These are phyloP conservation scores for Leucophora obtusa DNA, from an alignment of 2,888 invertebrate genomes.

Conservation along the genomic window DNA sequence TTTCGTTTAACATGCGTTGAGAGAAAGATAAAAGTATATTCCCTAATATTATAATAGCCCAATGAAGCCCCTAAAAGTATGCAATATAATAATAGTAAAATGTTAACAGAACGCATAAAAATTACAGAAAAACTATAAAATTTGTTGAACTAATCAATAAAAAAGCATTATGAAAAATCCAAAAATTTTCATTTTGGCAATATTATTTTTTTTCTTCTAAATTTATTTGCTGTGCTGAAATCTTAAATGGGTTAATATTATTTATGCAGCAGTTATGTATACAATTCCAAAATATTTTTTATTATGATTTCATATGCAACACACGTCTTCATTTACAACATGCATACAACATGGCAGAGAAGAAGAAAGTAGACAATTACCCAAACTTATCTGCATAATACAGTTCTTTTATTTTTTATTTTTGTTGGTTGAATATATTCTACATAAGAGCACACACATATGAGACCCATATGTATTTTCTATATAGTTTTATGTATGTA, in stretches of 20 bases:
- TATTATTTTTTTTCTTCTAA: no score
- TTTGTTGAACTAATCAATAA: no score
- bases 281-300: background rate
- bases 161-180: no score
- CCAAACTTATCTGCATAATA: conserved; percentile 33
- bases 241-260: background rate
- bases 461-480: conserved; percentile 53
- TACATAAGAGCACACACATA: background rate
- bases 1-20: no score
- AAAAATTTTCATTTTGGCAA: no score
- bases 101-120: no score
- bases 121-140: no score
- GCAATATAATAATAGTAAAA: no score
- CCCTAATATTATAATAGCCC: no score
- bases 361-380: conserved; percentile 64
- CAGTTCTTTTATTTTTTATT: conserved; percentile 3
- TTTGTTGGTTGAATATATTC: background rate
- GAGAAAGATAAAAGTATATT: no score
- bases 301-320: conserved; percentile 30
- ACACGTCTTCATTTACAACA: conserved; percentile 41
- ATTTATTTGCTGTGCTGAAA: no score
- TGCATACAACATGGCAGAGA: background rate
- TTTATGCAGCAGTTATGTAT: background rate
- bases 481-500: conserved; percentile 55
- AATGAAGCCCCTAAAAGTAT: no score